phyloP scores from a whole-genome alignment of 2,797 vertebrate species.

The Myripristis jacobus region DNA sequence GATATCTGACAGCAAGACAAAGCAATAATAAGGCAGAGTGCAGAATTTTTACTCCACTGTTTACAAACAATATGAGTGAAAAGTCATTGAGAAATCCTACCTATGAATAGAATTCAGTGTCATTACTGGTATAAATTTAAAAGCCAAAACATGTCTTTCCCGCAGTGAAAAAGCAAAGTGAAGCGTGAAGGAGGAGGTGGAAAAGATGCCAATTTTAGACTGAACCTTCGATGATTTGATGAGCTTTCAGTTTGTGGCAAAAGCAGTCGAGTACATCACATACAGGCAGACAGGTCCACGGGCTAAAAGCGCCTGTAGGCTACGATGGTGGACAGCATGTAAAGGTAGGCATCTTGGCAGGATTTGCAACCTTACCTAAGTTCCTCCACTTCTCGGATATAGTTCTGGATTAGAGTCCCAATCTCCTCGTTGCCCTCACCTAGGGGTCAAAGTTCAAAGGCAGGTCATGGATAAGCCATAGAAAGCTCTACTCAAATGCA shows the following conservation, averaged over 20 bases:
- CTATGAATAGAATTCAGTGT: background rate
- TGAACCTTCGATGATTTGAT: background rate
- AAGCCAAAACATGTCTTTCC: background rate
- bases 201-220: background rate
- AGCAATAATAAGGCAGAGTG: no score
- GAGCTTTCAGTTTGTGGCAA: background rate
- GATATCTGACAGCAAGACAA: no score
- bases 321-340: background rate
- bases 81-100: background rate
- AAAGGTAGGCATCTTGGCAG: background rate
- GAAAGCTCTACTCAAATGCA: background rate
- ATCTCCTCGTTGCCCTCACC: slow-evolving; percentile 94
- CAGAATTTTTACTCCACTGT: no score
- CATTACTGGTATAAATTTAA: no score
- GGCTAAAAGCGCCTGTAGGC: background rate
- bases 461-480: slow-evolving; percentile 13
- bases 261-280: background rate
- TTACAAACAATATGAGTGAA: no score
- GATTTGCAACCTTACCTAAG: slow-evolving; percentile 84
- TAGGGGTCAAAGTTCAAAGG: slow-evolving; percentile 53
- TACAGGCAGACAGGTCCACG: background rate
- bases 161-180: background rate
- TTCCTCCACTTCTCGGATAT: slow-evolving; percentile 96
- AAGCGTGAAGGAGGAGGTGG: background rate
- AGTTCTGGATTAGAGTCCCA: slow-evolving; percentile 93